A percentile compares a stretch with the other conserved stretches of the same genome.
Conservation (phyloP, 1,140 invertebrate genomes). For the Ceratina japonica region DNA sequence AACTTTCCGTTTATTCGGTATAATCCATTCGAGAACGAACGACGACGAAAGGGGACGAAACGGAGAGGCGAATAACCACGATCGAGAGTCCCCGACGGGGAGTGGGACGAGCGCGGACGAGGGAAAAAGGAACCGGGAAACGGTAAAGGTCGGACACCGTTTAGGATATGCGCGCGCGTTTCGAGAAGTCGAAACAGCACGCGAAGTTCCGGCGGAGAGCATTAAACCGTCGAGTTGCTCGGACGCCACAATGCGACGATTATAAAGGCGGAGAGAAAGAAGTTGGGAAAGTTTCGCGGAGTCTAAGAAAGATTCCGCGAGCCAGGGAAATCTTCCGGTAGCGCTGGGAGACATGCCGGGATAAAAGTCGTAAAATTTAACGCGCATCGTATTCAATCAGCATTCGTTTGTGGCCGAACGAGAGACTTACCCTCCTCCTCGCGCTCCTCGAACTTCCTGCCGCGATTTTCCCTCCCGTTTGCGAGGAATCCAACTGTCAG, state of each 20-base stretch:
- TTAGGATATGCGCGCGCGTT: conserved; percentile 14
- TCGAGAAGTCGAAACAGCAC: conserved; percentile 28
- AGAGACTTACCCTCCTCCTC: not conserved
- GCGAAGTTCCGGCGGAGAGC: conserved; percentile 33
- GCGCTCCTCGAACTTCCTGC: not conserved
- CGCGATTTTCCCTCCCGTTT: not conserved
- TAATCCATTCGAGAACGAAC: conserved; percentile 29
- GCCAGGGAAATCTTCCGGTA: not conserved
- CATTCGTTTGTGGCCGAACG: conserved; percentile 25
- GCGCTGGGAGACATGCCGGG: not conserved
- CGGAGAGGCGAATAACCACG: not conserved
- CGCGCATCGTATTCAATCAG: conserved; percentile 38
- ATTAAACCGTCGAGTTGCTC: not conserved
- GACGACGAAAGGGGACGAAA: not conserved
- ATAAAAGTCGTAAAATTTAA: conserved; percentile 44
- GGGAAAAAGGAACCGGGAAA: not conserved
- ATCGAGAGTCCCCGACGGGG: conserved; percentile 9
- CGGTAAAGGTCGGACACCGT: not conserved
- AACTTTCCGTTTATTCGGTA: conserved; percentile 59
- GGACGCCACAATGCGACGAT: conserved; percentile 47
- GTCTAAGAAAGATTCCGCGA: not conserved
- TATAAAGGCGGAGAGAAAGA: conserved; percentile 45
- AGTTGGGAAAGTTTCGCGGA: conserved; percentile 51
- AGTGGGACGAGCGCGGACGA: too few relatives aligned
- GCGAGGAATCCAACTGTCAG: not conserved